Base-by-base conservation (phyloP, 2,113 vertebrate genomes). In the Hyaena hyaena region DNA sequence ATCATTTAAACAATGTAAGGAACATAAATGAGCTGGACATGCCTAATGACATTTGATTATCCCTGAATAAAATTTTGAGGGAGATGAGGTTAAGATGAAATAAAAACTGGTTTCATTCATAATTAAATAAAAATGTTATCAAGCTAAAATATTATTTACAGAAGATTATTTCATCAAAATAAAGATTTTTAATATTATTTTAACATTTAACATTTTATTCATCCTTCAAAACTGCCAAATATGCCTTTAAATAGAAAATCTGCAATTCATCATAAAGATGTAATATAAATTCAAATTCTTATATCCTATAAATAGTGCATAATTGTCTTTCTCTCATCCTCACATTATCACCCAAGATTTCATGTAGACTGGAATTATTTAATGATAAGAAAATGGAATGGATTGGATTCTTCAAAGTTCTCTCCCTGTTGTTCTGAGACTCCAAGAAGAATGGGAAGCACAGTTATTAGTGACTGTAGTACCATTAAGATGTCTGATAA, bases 171-270 rank as follows among this genome's bases (percentile, higher is more conserved):
- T 96, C 63, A 95, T 12, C 50, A 94, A 93, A 89, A 82, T 74
- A 2, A 96, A 31, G 2, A 1, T 90, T 82, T 95, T 93, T 73
- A 95, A 88, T 95, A 80, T 39, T 88, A 83, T 92, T 93, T 97
- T 93, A 19, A 79, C 63, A 91, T 90, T 5, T 50, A 80, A 79
- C 35, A 88, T 88, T 96, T 79, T 86, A 76, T 74, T 92, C 11
- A 74, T 79, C 26, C 17, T 93, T 95, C 82, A n/a, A 97, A 82
- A 80, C 4, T 63, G 0, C 31, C 68, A 95, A 33, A 65, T 50
- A 82, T 10, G 7, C 0, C 50, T 89, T 89, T 95, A 84, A 88
- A 92, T 65, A 92, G 31, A 86, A 76, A 89, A 89, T 55, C 14
- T 86, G 35, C 28, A 63, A 50, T 50, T 93, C 61, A 85, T 71